Conservation (phyloP, 2,888 invertebrate species). For the Drosophila stalkeri region DNA sequence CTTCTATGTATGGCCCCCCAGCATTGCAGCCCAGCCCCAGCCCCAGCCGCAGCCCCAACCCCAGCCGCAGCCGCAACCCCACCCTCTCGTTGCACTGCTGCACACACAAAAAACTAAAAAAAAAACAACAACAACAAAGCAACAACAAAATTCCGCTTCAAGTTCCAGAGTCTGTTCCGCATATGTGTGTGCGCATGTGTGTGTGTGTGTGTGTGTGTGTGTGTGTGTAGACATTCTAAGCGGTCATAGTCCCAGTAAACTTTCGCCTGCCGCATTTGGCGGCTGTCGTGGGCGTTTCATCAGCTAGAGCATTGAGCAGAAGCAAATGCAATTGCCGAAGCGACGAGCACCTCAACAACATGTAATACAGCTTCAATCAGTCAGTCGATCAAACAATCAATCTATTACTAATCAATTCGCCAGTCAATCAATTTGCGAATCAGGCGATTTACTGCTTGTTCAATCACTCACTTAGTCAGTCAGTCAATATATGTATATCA, state of each 20-base stretch:
- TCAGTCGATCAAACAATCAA: not conserved
- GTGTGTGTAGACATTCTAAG: conserved; percentile 76
- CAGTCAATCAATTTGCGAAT: not conserved
- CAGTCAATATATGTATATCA: too few species aligned
- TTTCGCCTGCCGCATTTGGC: conserved; percentile 73
- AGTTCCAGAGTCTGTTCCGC: conserved; percentile 74
- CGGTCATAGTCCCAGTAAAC: conserved; percentile 82
- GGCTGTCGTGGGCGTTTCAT: conserved; percentile 50
- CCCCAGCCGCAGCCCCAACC: conserved; percentile 7
- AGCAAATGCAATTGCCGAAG: conserved; percentile 10
- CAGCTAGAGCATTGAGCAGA: conserved; percentile 13
- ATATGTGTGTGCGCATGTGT: conserved; percentile 45
- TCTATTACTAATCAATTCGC: not conserved
- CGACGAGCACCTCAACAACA: not conserved
- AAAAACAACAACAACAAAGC: conserved; percentile 23
- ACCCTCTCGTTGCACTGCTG: conserved; percentile 13
- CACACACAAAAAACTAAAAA: conserved; percentile 10
- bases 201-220: conserved; percentile 30
- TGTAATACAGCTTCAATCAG: too few species aligned
- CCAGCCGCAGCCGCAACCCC: conserved; percentile 33
- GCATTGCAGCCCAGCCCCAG: conserved; percentile 10
- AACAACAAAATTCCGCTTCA: conserved; percentile 68
- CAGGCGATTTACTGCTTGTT: not conserved
- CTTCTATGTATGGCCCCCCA: conserved; percentile 62
- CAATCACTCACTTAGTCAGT: not conserved